Evolutionary conservation across 1,140 invertebrate genomes (phyloP), one percentile per base, ranked within the genome.

Genomic region (Paramacrobiotus metropolitanus): DNA sequence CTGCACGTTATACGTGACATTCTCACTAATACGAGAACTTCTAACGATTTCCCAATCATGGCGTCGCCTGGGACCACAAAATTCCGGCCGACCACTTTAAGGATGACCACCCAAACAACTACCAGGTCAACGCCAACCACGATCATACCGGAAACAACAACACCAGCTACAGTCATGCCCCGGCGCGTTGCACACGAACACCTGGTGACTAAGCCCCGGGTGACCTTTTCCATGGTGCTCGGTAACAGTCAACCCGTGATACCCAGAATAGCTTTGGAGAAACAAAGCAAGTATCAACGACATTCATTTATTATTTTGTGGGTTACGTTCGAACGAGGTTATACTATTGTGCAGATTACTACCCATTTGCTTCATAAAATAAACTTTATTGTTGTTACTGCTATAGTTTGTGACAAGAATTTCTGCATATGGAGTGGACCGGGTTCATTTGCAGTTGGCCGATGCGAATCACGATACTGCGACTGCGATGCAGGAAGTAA

Each of bases 401-500:
- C 28, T 55, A 24, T 24, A 55, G 48, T 24, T 9, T 55, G 48
- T 24, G 48, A 55, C 48, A 55, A 55, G 48, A 55, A 4, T 4
- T 55, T 55, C 24, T 55, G 48, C 48, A 4, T 20, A 28, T 55
- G 48, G 48, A 28, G 4, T 24, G 48, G 48, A 20, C 48, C 48
- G 24, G 48, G 48, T 9, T 55, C 48, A 9, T 55, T 55, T 24
- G 48, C 48, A 15, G 24, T 55, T 15, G 48, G 48, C 15, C 15
- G 24, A 24, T 55, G 48, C 48, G 48, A 55, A 55, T 9, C 28
- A 15, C 15, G 24, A 24, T 55, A 55, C 24, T 55, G 48, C 48
- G 48, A 55, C 48, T 55, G 48, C 24, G 48, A 55, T 55, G 48
- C 48, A 4, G 48, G 48, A 55, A 55, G 24, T 55, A 55, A 55